Percentiles rank a stretch among this genome's conserved stretches.
Conservation (phyloP, 2,888 invertebrate genomes). For the Falcaria lacertinaria region DNA sequence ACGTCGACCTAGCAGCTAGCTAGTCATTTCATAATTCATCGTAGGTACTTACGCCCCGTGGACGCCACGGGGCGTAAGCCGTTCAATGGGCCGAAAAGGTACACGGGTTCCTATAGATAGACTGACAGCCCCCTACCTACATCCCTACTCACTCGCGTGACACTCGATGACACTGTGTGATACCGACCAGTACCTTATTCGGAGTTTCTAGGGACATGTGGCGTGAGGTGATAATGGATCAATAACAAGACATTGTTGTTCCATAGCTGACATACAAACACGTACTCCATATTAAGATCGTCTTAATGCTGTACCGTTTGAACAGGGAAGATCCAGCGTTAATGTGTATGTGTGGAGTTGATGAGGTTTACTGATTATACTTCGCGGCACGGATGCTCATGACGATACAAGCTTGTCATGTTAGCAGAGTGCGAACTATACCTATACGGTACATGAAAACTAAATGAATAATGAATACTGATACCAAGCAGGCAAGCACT, state of each 20-base stretch:
- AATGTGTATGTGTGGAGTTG: too few species aligned
- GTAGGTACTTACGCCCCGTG: too few species aligned
- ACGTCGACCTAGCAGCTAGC: conserved; percentile 4
- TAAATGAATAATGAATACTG: too few species aligned
- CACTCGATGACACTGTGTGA: neutral
- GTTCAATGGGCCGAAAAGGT: conserved; percentile 30
- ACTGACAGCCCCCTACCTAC: conserved; percentile 13
- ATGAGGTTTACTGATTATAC: too few species aligned
- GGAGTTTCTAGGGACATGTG: conserved; percentile 10
- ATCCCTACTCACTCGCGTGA: conserved; percentile 1
- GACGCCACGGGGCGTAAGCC: too few species aligned
- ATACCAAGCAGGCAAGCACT: too few species aligned
- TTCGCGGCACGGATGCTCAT: too few species aligned
- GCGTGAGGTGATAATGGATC: conserved; percentile 6
- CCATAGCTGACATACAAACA: conserved; percentile 1
- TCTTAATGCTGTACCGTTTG: too few species aligned
- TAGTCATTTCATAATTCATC: conserved; percentile 9
- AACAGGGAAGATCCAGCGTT: too few species aligned
- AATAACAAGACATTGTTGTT: conserved; percentile 6
- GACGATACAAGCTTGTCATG: too few species aligned
- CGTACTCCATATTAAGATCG: neutral
- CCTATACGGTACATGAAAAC: too few species aligned
- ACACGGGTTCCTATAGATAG: conserved; percentile 12
- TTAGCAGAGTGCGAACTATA: too few species aligned
- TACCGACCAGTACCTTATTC: conserved; percentile 3